These are phyloP conservation scores for Drosophila kikkawai DNA, from an alignment of 1,140 invertebrate genomes.

Conservation along the genomic window DNA sequence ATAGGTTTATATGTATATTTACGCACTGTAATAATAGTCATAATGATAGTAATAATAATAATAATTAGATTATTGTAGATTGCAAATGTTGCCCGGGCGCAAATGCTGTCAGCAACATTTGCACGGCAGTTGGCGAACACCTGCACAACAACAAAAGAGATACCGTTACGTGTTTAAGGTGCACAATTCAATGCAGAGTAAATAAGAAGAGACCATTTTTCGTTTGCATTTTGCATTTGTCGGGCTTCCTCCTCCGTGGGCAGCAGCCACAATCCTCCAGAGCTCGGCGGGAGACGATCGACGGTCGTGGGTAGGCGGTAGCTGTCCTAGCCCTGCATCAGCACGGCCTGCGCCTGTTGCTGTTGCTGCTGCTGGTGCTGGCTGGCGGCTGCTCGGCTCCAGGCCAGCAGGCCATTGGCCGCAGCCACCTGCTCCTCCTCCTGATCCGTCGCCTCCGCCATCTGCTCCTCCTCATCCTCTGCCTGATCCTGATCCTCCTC, in stretches of 20 bases:
- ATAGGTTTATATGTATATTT: constrained; percentile 55
- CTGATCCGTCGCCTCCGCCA: constrained; percentile 24
- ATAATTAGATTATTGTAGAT: constrained; percentile 74
- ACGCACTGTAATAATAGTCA: constrained; percentile 57
- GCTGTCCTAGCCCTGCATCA: constrained; percentile 54
- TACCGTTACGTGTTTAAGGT: constrained; percentile 80
- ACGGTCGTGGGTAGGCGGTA: neutral
- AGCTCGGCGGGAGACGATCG: constrained; percentile 4
- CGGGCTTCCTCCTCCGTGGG: constrained; percentile 19
- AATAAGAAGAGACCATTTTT: constrained; percentile 81
- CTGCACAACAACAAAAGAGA: constrained; percentile 80
- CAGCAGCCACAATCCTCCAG: constrained; percentile 17
- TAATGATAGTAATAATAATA: constrained; percentile 57
- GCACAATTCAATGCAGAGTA: constrained; percentile 74
- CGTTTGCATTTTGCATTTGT: constrained; percentile 59
- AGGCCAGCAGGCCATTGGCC: constrained; percentile 68
- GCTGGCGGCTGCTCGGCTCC: constrained; percentile 67
- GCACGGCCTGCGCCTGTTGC: constrained; percentile 50
- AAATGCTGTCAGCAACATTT: constrained; percentile 69
- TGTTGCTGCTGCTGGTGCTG: constrained; percentile 52
- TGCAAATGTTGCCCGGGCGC: constrained; percentile 80
- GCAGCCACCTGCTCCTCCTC: constrained; percentile 60
- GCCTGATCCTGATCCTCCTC: constrained; percentile 49
- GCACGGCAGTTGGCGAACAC: constrained; percentile 81
- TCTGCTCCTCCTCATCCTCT: constrained; percentile 18